These are phyloP conservation scores for Pangasius sanitwongsei DNA, from an alignment of 2,797 vertebrate species.

Conservation along the genomic window DNA sequence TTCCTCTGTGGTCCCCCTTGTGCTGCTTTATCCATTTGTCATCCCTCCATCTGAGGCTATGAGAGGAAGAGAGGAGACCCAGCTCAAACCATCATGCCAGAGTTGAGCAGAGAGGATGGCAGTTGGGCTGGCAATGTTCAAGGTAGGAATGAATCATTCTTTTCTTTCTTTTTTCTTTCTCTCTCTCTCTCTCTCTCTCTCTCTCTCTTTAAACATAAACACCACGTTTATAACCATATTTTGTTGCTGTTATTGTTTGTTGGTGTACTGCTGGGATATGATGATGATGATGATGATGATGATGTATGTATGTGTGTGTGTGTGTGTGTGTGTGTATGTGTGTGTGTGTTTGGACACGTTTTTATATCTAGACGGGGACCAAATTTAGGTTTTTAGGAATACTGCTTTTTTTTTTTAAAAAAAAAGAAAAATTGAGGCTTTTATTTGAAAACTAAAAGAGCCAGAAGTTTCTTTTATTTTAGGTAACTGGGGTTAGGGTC, in stretches of 20 bases:
- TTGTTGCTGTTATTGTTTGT: background rate
- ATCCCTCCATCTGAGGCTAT: slow-evolving; percentile 81
- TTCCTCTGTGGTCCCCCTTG: slow-evolving; percentile 47
- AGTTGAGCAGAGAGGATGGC: slow-evolving; percentile 80
- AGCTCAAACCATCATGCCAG: slow-evolving; percentile 84
- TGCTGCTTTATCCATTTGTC: slow-evolving; percentile 71
- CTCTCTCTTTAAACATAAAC: background rate
- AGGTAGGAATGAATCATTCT: slow-evolving; percentile 69
- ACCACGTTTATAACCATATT: background rate
- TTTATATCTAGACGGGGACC: background rate
- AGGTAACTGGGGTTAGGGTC: background rate
- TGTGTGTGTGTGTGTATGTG: background rate
- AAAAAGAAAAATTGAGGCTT: background rate
- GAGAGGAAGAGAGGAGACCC: slow-evolving; percentile 79
- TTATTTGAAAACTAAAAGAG: background rate
- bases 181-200: background rate
- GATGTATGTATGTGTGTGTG: background rate
- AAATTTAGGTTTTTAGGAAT: background rate
- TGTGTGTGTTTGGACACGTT: background rate
- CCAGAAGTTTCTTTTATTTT: background rate
- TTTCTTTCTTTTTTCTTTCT: slow-evolving; percentile 16
- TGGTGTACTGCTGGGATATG: background rate
- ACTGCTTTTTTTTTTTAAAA: background rate
- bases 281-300: background rate
- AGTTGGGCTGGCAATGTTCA: slow-evolving; percentile 84